phyloP scores from a whole-genome alignment of 2,113 vertebrate species.

The Megaptera novaeangliae region DNA sequence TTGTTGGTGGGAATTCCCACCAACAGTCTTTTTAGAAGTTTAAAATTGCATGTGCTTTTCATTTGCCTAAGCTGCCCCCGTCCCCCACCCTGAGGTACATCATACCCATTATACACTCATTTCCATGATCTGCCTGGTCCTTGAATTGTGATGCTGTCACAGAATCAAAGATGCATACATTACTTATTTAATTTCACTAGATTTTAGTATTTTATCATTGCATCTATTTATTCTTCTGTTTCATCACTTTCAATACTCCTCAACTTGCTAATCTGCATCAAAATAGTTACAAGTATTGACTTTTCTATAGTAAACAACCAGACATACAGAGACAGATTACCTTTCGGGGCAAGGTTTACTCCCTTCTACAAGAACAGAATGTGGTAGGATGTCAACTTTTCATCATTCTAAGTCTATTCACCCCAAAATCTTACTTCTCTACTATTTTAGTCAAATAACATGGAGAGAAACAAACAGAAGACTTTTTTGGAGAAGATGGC shows the following conservation, averaged over 20 bases:
- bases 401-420: not conserved
- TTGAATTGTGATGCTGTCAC: not conserved
- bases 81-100: fast-evolving
- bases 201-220: not conserved
- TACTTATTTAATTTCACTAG: not conserved
- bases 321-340: not conserved
- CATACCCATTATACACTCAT: not conserved
- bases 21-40: not conserved
- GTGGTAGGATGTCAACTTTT: not conserved
- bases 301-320: not conserved
- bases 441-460: not conserved
- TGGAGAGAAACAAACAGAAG: not conserved
- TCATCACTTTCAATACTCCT: not conserved
- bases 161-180: not conserved
- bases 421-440: not conserved
- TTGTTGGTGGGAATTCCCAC: not conserved
- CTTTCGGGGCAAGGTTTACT: not conserved
- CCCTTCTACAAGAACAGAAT: not conserved
- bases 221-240: not conserved
- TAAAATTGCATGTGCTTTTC: not conserved
- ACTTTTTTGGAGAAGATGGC: not conserved
- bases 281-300: not conserved
- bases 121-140: not conserved
- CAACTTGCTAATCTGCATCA: not conserved
- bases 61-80: not conserved